Base-by-base conservation (phyloP, 2,888 invertebrate species). In the Galeruca laticollis region DNA sequence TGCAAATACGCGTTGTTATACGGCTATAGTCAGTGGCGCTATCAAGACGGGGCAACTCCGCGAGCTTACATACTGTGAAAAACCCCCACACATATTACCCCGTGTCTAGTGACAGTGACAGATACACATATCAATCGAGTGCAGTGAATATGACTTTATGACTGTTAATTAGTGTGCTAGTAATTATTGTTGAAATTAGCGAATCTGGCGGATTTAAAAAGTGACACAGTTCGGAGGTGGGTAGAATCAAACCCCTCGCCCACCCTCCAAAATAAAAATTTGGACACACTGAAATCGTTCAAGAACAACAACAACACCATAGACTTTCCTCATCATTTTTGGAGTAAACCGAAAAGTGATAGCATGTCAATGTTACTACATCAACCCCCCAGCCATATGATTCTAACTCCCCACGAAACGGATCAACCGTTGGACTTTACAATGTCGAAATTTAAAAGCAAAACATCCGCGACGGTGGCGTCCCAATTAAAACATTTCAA, bases 341-440 rank as follows among this genome's bases (percentile, higher is more conserved):
- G 82, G 75, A 84, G 83, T 82, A 79, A 82, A 63, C 20, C 61
- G 15, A 70, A 88, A 26, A 70, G 73, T 49, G 60, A 47, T 63
- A 61, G 62, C 82, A 89, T 90, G 88, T 91, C 90, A 85, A 90
- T 90, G 89, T 80, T 87, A 80, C 88, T 90, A 84, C 82, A 82
- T 60, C 89, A 89, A 79, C 87, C 88, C 82, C 84, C 86, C 70
- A 83, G 83, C 72, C 86, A 86, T 77, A 84, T 86, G 79, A 82
- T 85, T 73, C 82, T 84, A 85, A 87, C 88, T 84, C 86, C 83
- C 68, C 86, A 86, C 74, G 78, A 86, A 82, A 69, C 84, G 69
- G 89, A 89, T 84, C 92, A 92, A 86, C 92, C 92, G 78, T 87
- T 92, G 80, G 92, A 92, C 88, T 92, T 92, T 87, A 92, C 92